Base-by-base conservation (phyloP, 2,797 vertebrate genomes). In the Ctenopoma multispine region DNA sequence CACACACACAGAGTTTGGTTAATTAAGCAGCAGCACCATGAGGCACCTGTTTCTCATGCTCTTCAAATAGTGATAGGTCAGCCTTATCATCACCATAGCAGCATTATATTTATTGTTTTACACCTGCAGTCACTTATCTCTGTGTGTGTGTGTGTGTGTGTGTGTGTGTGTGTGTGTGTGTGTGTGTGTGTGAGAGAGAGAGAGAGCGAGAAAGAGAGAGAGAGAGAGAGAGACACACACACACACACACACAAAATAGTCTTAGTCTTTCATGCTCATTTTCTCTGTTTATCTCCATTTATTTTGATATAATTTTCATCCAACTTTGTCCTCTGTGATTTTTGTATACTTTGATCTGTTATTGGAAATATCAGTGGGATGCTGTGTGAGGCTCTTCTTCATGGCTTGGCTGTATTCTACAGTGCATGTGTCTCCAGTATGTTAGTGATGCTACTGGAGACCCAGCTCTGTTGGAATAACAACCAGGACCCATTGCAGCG, bases 391-490 rank as follows among this genome's bases (percentile, higher is more conserved):
- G 79, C 80, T 55, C 3, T 29, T 77, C 81, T 54, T 61, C 55
- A 80, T 85, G 96, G 96, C 93, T 89, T 95, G 96, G 96, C 92
- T 97, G 96, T 96, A 97, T 95, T 98, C 97, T 98, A 98, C 97
- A 98, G 97, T 98, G 97, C 97, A 97, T 96, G 97, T 98, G 97
- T 98, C 97, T 98, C 97, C 97, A 98, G 97, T 97, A 90, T 92
- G 95, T 96, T 94, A 94, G 90, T 96, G 84, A 93, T 75, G 93
- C 90, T 92, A 95, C 97, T 97, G 97, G 97, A 96, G 97, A 96
- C 93, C 92, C 95, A 80, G 96, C 96, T 94, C 97, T 98, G 97
- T 98, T 95, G 97, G 96, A 97, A 96, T 98, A 97, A 98, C 96
- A 98, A 93, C 94, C 95, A 94, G 94, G 53, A 94, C 96, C 93